Base-by-base conservation (phyloP, 2,888 invertebrate genomes). In the Uropetala carovei region DNA sequence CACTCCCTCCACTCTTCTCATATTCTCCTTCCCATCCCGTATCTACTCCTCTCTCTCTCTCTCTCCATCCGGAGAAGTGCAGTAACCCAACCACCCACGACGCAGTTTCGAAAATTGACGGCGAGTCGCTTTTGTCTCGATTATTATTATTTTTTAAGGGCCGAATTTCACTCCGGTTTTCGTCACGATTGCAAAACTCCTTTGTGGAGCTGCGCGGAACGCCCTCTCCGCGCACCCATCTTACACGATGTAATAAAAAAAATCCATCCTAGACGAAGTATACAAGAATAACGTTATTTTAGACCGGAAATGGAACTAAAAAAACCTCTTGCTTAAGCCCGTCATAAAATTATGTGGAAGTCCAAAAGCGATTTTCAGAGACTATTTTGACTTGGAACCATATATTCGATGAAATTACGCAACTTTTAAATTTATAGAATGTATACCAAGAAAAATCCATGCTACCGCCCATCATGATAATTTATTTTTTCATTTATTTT, bases 71-170 rank as follows among this genome's bases (percentile, higher is more conserved):
- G 59, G 27, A 8, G 16, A 58, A 59, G 60, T 43, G 60, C 64
- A 64, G 89, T 60, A 64, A 89, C 89, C 89, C 64, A 64, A 89
- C 89, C 89, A 89, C 89, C 89, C 89, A 89, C 64, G 64, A 43
- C 64, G 64, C 89, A 64, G 89, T 60, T 89, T 64, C 64, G 64
- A 43, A 89, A 89, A 89, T 89, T 89, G 64, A 89, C 89, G 89
- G 30, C 27, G 89, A n/a, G 59, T 89, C 60, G 22, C 43, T 22
- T 68, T 89, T 89, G 68, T 89, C 89, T 43, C 89, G 60, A 22
- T 59, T 30, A 0, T n/a, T 89, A 18, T 64, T 60, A 27, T 86
- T n/a, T 22, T 64, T 57, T 86, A 57, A 57, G 30, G 86, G 86
- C 60, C 86, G 30, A 86, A 86, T 86, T 64, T 59, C 86, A 57